These are phyloP conservation scores for Apostichopus japonicus DNA, from an alignment of 35 echinoderm and acorn worm genomes.

Conservation along the genomic window DNA sequence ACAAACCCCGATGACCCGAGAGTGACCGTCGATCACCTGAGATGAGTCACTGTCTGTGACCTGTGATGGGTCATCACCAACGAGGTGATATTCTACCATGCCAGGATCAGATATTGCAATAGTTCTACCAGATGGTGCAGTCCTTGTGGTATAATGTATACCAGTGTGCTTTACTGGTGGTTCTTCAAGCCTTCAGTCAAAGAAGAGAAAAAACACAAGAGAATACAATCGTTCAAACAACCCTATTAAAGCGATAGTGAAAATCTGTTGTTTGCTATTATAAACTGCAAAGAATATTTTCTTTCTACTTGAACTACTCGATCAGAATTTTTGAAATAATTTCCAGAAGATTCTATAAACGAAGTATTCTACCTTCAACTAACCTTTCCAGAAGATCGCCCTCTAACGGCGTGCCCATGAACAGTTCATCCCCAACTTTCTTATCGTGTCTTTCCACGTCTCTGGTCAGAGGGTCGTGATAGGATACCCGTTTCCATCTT, in stretches of 20 bases:
- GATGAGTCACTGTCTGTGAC: no score
- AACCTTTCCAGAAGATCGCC: slow-evolving; percentile 49
- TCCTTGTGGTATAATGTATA: not conserved
- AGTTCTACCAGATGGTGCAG: slow-evolving; percentile 17
- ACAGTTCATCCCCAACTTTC: not conserved
- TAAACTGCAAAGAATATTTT: no score
- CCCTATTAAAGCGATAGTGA: not conserved
- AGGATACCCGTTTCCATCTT: slow-evolving; percentile 46
- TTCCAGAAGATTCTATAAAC: not conserved
- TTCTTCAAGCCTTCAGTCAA: not conserved
- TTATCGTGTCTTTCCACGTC: not conserved
- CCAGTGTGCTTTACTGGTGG: slow-evolving; percentile 10
- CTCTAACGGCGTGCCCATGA: slow-evolving; percentile 63
- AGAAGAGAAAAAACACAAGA: not conserved
- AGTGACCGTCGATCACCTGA: no score
- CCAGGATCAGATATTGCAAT: not conserved
- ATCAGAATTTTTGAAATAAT: no score
- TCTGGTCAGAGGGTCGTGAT: slow-evolving; percentile 5
- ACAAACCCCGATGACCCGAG: no score
- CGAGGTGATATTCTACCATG: not conserved
- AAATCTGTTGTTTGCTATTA: no score
- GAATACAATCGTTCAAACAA: not conserved
- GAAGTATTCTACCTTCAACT: not conserved
- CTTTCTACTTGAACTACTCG: no score
- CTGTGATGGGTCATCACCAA: not conserved